Evolutionary conservation across 2,797 vertebrate species (phyloP), one percentile per base, ranked within the genome.

Genomic region (Catamblyrhynchus diadema): DNA sequence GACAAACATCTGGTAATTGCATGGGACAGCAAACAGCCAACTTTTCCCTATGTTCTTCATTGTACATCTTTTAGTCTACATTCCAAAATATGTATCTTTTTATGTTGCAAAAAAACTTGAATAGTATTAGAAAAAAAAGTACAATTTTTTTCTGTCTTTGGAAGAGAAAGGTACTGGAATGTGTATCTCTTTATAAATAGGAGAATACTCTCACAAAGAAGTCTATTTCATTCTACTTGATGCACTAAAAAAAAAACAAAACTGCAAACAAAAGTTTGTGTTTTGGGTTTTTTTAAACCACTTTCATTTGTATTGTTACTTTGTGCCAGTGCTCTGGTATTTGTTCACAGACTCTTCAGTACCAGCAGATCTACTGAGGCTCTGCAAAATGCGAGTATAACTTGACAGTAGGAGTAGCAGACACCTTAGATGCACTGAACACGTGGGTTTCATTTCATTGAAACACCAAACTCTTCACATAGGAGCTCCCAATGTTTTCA

Each of bases 1-100:
- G 85, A 91, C 88, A 93, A 95, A 97, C 92, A 97, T 92, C 90
- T 97, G 94, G 89, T 80, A 95, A 89, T 72, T 93, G 56, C 88
- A 96, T 70, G 69, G 81, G 59, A 81, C 67, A 88, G 48, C n/a
- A 89, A 88, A 71, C 32, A 89, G 92, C 70, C 90, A 91, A 79
- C 30, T 75, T 88, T 88, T 75, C 51, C 44, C 69, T 88, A 21
- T 81, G 83, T 85, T 95, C 71, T 88, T 56, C 48, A 59, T 81
- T 72, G 62, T 69, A 69, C 39, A 88, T 62, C 50, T 85, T 93
- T 86, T 32, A 85, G 41, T 77, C 50, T 77, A 45, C 30, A 22
- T 95, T 95, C 48, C 84, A 87, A 92, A 94, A 75, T 71, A 81
- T 12, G 32, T 35, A 53, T 77, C 44, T 67, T 81, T 81, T 87